Evolutionary conservation across 2,113 vertebrate species (phyloP).

Genomic region (Procavia capensis): DNA sequence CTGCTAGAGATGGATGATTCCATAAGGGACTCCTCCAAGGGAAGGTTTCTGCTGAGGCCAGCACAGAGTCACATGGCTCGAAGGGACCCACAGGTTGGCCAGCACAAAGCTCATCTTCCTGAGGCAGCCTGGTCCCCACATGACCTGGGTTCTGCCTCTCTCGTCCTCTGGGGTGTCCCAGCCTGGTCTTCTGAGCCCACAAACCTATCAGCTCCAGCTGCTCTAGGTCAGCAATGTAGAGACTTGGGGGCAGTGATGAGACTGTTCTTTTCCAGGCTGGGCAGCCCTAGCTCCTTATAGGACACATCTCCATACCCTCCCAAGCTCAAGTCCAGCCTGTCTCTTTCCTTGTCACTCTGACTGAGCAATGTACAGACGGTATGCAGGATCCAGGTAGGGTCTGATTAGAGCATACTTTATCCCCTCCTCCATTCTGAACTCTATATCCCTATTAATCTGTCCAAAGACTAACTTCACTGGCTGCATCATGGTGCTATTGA

Average conservation of each 20-base stretch:
- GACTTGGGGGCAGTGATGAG: background rate
- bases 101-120: background rate
- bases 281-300: background rate
- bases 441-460: background rate
- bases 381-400: background rate
- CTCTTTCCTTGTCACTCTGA: background rate
- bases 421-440: background rate
- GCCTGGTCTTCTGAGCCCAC: too few relatives aligned
- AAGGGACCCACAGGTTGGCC: background rate
- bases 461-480: background rate
- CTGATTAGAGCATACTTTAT: background rate
- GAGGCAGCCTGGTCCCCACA: background rate
- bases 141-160: background rate
- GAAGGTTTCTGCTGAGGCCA: background rate
- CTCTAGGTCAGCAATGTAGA: background rate
- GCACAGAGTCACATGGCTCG: accelerated
- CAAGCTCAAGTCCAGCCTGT: background rate
- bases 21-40: background rate
- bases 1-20: accelerated
- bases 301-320: background rate
- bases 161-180: background rate
- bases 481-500: background rate
- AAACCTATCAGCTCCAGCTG: background rate
- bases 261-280: background rate
- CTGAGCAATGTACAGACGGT: background rate